Evolutionary conservation across 2,113 vertebrate species (phyloP), one percentile per base, ranked within the genome.

Genomic region (Sarotherodon lohbergeri): DNA sequence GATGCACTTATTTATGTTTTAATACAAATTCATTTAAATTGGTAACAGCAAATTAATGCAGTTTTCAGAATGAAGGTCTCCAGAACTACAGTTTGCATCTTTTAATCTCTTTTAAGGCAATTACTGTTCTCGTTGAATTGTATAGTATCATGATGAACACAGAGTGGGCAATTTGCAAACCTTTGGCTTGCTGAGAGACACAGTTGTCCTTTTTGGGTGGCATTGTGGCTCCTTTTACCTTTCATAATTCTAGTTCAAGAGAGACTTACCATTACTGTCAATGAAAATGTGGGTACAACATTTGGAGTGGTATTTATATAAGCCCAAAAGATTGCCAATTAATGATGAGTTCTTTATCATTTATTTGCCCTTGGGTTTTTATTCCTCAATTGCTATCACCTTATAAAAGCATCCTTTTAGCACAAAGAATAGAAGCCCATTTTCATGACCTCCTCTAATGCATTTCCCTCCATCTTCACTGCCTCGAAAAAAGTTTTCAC

Each of bases 341-440:
- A 96, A 96, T 92, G 88, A 94, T 95, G 93, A 94, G 94, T 94
- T 96, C 95, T 96, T 95, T 93, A 92, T 96, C 90, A 89, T 96
- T 92, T 90, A 95, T 96, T 93, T 95, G 96, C 94, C 95, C 95
- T 97, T 96, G 95, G 93, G 92, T 92, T 94, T 96, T 96, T 95
- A 93, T 96, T 94, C 89, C 94, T 96, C 93, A 94, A 95, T 96
- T 95, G 94, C 94, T 95, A 96, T 96, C 91, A 95, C 92, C 94
- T 95, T 94, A 94, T 96, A 94, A 97, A 96, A 96, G 96, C 95
- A 86, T 94, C 95, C 94, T 96, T 97, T 97, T 95, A 97, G 85
- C 39, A 55, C 87, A 91, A 94, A 96, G 91, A 97, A 97, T 95
- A 88, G 96, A 80, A 90, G 92, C 92, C 95, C 96, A 93, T 96